These are phyloP conservation scores for Cartodere bifasciata DNA, from an alignment of 2,888 invertebrate genomes.

Conservation along the genomic window DNA sequence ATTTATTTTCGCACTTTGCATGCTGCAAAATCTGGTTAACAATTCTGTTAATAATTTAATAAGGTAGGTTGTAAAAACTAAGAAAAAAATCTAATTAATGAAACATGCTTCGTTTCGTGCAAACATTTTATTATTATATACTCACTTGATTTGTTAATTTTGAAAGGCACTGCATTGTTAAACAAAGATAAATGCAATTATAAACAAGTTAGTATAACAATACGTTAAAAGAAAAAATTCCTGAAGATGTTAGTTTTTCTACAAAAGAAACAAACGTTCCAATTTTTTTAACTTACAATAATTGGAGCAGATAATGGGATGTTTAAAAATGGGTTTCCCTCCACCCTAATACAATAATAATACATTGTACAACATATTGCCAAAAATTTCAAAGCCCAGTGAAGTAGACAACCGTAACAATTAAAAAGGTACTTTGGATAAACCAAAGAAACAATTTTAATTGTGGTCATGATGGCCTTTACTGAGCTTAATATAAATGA, in stretches of 20 bases:
- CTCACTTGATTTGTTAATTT: constrained; percentile 41
- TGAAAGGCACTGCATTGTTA: constrained; percentile 48
- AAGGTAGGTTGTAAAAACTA: no score
- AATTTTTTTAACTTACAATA: constrained; percentile 14
- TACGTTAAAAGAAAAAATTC: constrained; percentile 3
- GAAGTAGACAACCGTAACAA: no score
- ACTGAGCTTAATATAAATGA: no score
- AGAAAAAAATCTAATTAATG: no score
- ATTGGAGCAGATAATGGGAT: constrained; percentile 7
- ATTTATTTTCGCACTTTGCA: no score
- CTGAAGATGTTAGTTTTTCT: not conserved
- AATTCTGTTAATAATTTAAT: no score
- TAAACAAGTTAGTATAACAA: constrained; percentile 16
- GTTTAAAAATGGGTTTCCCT: constrained; percentile 26
- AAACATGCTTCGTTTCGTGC: not conserved
- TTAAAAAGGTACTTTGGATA: no score
- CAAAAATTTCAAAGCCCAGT: no score
- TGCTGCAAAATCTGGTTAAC: no score
- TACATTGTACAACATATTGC: not conserved
- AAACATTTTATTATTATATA: constrained; percentile 17
- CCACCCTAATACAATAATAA: constrained; percentile 22
- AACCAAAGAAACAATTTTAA: no score
- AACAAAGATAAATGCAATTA: constrained; percentile 22
- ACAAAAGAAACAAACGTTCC: not conserved
- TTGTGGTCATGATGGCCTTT: no score